These are phyloP conservation scores for Eupelmus urozonus DNA, from an alignment of 2,888 invertebrate genomes.

Conservation along the genomic window DNA sequence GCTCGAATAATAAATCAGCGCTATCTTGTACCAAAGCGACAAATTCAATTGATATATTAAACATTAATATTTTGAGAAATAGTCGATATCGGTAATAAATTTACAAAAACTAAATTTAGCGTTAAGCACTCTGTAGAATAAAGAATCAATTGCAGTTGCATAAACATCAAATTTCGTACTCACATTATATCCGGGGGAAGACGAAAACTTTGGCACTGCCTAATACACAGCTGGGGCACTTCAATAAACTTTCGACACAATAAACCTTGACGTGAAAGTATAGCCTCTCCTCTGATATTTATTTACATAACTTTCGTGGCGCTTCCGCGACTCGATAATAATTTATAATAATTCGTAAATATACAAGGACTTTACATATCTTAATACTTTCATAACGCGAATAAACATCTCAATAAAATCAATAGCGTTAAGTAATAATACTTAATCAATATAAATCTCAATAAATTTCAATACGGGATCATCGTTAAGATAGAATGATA, in stretches of 20 bases:
- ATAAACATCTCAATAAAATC: conserved; percentile 66
- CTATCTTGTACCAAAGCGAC: too few species aligned
- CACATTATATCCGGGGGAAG: background rate
- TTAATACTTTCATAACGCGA: conserved; percentile 59
- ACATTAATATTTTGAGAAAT: too few species aligned
- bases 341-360: conserved; percentile 43
- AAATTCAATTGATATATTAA: too few species aligned
- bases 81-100: too few species aligned
- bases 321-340: background rate
- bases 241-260: conserved; percentile 12
- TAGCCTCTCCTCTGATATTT: conserved; percentile 4
- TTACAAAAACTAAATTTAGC: too few species aligned
- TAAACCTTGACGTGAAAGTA: conserved; percentile 12
- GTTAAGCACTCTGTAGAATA: too few species aligned
- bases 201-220: conserved; percentile 20
- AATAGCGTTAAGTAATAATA: conserved; percentile 58
- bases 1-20: too few species aligned
- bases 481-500: conserved; percentile 13
- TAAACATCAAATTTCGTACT: conserved; percentile 4
- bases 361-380: conserved; percentile 27
- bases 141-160: too few species aligned
- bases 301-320: conserved; percentile 42
- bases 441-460: conserved; percentile 10
- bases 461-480: conserved; percentile 12
- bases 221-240: background rate